These are phyloP conservation scores for Herpetotheres cachinnans DNA, from an alignment of 2,113 vertebrate species.

Conservation along the genomic window DNA sequence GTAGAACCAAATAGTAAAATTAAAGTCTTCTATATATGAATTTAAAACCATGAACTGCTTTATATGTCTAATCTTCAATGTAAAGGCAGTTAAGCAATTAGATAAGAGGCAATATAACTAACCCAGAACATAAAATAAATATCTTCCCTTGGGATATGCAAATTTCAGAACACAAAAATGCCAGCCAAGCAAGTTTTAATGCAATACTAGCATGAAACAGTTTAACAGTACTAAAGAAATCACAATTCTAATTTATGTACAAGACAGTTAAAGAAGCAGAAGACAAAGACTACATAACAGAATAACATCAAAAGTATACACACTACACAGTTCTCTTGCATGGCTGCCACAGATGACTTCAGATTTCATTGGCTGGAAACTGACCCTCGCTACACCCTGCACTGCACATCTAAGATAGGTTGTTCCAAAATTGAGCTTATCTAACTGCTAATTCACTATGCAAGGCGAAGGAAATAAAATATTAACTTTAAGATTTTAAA, in stretches of 20 bases:
- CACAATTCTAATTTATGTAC: background rate
- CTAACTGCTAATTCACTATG: background rate
- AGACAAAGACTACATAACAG: background rate
- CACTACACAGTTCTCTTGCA: background rate
- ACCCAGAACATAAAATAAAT: constrained; percentile 5
- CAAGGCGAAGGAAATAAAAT: background rate
- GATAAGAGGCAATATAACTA: constrained; percentile 4
- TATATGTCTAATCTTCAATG: background rate
- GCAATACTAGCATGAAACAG: background rate
- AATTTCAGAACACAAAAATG: constrained; percentile 10
- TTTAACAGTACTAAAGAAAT: background rate
- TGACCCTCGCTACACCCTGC: background rate
- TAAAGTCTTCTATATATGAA: background rate
- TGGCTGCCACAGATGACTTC: background rate
- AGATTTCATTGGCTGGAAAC: background rate
- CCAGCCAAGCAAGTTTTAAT: constrained; percentile 5
- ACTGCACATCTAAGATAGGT: background rate
- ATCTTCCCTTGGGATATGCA: background rate
- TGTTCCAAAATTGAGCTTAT: background rate
- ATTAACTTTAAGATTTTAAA: background rate
- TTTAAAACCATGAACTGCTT: background rate
- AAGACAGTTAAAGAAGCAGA: background rate
- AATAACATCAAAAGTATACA: background rate
- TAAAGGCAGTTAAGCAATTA: constrained; percentile 9
- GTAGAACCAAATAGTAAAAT: background rate